phyloP scores from a whole-genome alignment of 2,888 invertebrate species.

The Andrena hattorfiana region DNA sequence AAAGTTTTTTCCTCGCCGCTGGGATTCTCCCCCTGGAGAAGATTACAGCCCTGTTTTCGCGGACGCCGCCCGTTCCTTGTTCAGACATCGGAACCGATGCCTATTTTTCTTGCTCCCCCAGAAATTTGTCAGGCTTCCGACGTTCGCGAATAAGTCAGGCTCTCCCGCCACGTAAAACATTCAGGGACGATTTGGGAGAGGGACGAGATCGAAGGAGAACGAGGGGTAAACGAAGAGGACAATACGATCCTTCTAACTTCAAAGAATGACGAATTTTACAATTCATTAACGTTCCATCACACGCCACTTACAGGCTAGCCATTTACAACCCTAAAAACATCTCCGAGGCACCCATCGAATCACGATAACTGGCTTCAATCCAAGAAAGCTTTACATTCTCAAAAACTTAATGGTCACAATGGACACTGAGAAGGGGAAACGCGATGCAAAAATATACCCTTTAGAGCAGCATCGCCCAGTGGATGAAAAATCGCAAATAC shows the following conservation, averaged over 20 bases:
- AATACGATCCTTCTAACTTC: slow-evolving; percentile 6
- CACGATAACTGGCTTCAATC: not conserved
- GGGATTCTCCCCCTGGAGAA: slow-evolving; percentile 55
- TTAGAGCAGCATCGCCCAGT: slow-evolving; percentile 39
- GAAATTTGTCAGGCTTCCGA: slow-evolving; percentile 65
- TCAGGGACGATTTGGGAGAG: slow-evolving; percentile 7
- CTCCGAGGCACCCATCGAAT: not conserved
- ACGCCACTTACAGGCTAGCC: not conserved
- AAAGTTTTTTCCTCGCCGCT: slow-evolving; percentile 60
- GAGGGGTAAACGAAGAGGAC: not conserved
- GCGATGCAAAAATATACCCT: slow-evolving; percentile 43
- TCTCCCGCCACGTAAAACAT: slow-evolving; percentile 11
- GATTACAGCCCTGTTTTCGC: slow-evolving; percentile 70
- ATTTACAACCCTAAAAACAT: not conserved
- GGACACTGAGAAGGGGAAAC: not conserved
- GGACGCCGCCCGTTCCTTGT: slow-evolving; percentile 49
- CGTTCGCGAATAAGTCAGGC: slow-evolving; percentile 54
- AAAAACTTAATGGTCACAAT: slow-evolving; percentile 7
- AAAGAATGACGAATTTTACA: not conserved
- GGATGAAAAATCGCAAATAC: slow-evolving; percentile 67
- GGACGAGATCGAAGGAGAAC: not conserved
- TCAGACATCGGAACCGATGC: slow-evolving; percentile 69
- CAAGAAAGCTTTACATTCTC: not conserved
- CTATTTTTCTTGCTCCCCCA: slow-evolving; percentile 68
- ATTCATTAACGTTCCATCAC: not conserved